Conservation (phyloP, 2,888 invertebrate genomes). For the Homarus gammarus region DNA sequence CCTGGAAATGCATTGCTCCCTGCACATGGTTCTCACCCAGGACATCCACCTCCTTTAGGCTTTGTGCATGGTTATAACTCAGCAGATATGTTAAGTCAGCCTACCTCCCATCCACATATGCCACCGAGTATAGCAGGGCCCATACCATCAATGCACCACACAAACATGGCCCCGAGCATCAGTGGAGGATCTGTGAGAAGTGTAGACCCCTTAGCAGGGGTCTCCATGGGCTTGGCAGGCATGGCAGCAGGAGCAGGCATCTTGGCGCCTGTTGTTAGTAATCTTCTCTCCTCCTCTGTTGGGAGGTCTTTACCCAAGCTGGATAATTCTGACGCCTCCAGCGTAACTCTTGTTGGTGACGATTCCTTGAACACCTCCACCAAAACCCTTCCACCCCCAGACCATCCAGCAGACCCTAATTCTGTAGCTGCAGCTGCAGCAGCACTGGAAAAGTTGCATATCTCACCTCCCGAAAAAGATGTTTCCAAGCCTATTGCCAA, state of each 20-base stretch:
- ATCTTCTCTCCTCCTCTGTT: slow-evolving; percentile 45
- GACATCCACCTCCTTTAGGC: slow-evolving; percentile 25
- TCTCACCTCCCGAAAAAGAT: slow-evolving; percentile 36
- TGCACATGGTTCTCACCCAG: slow-evolving; percentile 10
- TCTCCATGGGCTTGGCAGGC: slow-evolving; percentile 62
- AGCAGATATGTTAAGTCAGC: slow-evolving; percentile 34
- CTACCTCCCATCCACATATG: slow-evolving; percentile 16
- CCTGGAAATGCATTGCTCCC: slow-evolving; percentile 12
- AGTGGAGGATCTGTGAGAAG: slow-evolving; percentile 74
- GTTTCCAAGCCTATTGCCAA: slow-evolving; percentile 24
- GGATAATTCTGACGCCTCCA: slow-evolving; percentile 62
- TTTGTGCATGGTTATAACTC: slow-evolving; percentile 35
- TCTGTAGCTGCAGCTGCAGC: background rate
- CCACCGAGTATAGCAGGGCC: slow-evolving; percentile 39
- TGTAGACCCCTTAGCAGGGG: slow-evolving; percentile 71
- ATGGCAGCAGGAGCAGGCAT: slow-evolving; percentile 70
- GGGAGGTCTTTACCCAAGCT: slow-evolving; percentile 29
- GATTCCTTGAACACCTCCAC: slow-evolving; percentile 59
- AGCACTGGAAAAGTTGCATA: slow-evolving; percentile 64
- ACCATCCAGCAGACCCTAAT: slow-evolving; percentile 32
- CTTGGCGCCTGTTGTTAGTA: slow-evolving; percentile 71
- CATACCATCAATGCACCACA: slow-evolving; percentile 50
- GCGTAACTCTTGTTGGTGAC: slow-evolving; percentile 52
- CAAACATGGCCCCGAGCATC: slow-evolving; percentile 72
- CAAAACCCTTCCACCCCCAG: slow-evolving; percentile 26